Evolutionary conservation across 2,888 invertebrate genomes (phyloP).

Genomic region (Anthoptus insignis): DNA sequence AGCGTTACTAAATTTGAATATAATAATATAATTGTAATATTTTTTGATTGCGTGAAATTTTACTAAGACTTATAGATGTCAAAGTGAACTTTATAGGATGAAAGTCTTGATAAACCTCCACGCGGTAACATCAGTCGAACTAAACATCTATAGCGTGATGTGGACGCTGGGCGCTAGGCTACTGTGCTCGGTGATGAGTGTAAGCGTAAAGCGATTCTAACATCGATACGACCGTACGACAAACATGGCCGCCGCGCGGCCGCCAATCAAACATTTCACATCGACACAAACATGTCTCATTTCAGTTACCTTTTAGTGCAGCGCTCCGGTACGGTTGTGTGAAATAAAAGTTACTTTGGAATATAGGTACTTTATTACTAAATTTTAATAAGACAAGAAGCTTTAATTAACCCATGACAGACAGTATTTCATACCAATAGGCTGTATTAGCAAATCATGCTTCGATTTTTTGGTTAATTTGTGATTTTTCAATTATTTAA

Average conservation of each 20-base stretch:
- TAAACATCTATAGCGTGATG: conserved; percentile 1
- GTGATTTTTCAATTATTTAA: conserved; percentile 51
- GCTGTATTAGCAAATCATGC: conserved; percentile 68
- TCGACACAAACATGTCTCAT: conserved; percentile 66
- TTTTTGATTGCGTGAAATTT: conserved; percentile 37
- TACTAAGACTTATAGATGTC: conserved; percentile 11
- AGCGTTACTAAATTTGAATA: conserved; percentile 22
- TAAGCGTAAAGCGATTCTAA: conserved; percentile 80
- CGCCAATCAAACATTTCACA: conserved; percentile 59
- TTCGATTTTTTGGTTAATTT: conserved; percentile 53
- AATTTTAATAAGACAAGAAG: conserved; percentile 77
- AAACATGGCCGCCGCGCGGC: conserved; percentile 57
- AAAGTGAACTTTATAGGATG: conserved; percentile 15
- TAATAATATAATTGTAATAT: no score
- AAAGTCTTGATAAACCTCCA: conserved; percentile 33
- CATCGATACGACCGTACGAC: conserved; percentile 78
- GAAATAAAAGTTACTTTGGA: conserved; percentile 86
- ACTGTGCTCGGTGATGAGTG: conserved; percentile 59
- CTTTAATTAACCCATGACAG: conserved; percentile 63
- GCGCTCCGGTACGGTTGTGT: conserved; percentile 80
- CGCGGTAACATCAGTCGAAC: not conserved
- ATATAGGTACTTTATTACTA: conserved; percentile 86
- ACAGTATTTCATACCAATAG: conserved; percentile 47
- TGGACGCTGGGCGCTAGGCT: conserved; percentile 44
- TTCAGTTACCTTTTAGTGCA: conserved; percentile 79